Conservation (phyloP, 2,797 vertebrate species). For the Tragopan temminckii region DNA sequence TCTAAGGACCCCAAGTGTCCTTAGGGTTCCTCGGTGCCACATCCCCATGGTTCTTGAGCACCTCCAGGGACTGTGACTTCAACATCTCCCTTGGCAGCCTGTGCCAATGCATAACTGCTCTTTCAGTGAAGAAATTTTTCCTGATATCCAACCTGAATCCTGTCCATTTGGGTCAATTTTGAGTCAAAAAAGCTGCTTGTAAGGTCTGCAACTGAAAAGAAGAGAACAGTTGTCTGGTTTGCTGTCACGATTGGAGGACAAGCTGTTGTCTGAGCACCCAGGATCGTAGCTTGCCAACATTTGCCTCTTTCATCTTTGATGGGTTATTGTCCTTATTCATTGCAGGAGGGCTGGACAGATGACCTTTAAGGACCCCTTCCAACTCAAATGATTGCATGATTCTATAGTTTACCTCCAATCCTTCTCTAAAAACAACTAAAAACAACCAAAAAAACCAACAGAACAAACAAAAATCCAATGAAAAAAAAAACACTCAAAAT, state of each 20-base stretch:
- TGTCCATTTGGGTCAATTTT: too few species aligned
- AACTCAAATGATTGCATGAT: too few species aligned
- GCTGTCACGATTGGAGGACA: background rate
- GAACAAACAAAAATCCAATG: background rate
- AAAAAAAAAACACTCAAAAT: background rate
- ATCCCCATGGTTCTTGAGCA: too few species aligned
- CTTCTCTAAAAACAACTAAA: background rate
- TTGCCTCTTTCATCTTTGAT: background rate
- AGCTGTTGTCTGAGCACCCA: background rate
- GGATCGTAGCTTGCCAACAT: background rate
- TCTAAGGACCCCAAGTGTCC: too few species aligned
- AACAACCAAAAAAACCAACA: fast-evolving
- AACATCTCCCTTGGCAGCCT: background rate
- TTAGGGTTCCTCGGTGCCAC: too few species aligned
- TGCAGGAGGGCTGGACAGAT: too few species aligned
- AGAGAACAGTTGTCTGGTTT: background rate
- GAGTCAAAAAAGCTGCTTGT: background rate
- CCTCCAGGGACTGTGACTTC: too few species aligned
- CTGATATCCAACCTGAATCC: too few species aligned
- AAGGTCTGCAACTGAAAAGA: background rate
- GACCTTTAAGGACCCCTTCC: too few species aligned
- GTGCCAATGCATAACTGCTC: too few species aligned
- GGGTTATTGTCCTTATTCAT: too few species aligned
- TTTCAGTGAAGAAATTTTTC: too few species aligned
- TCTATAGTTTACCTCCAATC: background rate